Evolutionary conservation across 2,797 vertebrate species (phyloP).

Genomic region (Catharus ustulatus): DNA sequence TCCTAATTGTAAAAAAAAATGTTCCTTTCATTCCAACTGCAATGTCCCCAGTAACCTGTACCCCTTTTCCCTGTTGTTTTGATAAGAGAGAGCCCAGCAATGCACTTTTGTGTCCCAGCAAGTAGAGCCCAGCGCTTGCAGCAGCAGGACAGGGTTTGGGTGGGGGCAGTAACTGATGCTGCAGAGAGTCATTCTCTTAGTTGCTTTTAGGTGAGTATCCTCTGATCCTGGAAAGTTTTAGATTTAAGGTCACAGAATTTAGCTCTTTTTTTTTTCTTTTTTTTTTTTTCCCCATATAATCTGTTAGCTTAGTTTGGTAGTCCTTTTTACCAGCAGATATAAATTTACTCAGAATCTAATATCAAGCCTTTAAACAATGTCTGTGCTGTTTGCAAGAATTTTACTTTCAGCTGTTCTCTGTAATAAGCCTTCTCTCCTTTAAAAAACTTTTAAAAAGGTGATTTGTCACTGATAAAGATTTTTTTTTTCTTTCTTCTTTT

Average conservation of each 20-base stretch:
- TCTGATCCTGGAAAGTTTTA: not conserved
- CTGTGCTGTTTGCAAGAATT: not conserved
- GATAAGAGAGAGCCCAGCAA: not conserved
- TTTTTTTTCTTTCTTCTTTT: not conserved
- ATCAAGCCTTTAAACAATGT: not conserved
- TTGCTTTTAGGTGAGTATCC: not conserved
- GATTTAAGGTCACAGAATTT: not conserved
- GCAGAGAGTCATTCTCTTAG: not conserved
- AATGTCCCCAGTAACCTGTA: not conserved
- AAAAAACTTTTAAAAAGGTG: not conserved
- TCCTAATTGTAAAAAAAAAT: not conserved
- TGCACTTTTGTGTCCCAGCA: not conserved
- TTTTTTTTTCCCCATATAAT: not conserved
- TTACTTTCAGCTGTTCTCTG: not conserved
- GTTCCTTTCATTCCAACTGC: not conserved
- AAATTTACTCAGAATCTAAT: not conserved
- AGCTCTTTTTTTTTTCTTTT: not conserved
- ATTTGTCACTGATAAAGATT: not conserved
- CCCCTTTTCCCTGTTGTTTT: not conserved
- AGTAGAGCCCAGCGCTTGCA: not conserved
- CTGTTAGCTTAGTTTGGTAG: not conserved
- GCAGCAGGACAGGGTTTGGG: not conserved
- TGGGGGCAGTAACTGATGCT: not conserved
- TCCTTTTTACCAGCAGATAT: not conserved
- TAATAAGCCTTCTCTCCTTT: not conserved